phyloP scores from a whole-genome alignment of 1,140 invertebrate species.

The Euura lappo region DNA sequence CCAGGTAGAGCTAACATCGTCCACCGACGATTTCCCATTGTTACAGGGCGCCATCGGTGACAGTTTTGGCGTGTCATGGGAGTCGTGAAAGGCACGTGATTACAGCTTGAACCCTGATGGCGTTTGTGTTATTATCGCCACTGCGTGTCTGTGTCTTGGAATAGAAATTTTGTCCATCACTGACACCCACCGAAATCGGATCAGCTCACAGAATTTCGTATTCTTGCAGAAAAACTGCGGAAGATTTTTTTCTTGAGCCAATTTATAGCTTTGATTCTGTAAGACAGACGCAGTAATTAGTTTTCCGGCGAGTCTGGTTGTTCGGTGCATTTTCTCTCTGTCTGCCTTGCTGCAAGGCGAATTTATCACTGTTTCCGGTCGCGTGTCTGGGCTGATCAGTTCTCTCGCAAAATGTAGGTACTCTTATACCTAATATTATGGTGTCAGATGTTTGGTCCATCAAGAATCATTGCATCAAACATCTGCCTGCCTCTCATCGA shows the following conservation, averaged over 20 bases:
- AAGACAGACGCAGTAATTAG: not conserved
- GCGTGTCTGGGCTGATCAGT: not conserved
- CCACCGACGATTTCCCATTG: not conserved
- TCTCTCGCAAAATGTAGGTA: not conserved
- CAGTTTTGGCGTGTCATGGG: not conserved
- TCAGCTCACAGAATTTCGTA: too few species aligned
- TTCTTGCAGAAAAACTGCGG: too few species aligned
- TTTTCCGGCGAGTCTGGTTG: not conserved
- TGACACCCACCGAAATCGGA: not conserved
- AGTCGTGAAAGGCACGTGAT: conserved; percentile 3
- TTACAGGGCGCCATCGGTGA: not conserved
- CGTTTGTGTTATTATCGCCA: not conserved
- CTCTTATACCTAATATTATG: not conserved
- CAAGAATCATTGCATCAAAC: not conserved
- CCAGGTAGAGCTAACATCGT: not conserved
- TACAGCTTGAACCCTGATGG: not conserved
- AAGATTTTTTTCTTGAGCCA: too few species aligned
- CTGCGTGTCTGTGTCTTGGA: not conserved
- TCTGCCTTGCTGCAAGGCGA: not conserved
- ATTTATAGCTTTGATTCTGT: too few species aligned
- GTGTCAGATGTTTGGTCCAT: conserved; percentile 5
- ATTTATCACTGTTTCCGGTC: conserved; percentile 2
- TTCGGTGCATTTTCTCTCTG: not conserved
- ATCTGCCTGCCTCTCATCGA: not conserved
- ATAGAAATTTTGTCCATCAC: not conserved